phyloP scores from a whole-genome alignment of 2,888 invertebrate genomes.

The Chloromyia formosa region DNA sequence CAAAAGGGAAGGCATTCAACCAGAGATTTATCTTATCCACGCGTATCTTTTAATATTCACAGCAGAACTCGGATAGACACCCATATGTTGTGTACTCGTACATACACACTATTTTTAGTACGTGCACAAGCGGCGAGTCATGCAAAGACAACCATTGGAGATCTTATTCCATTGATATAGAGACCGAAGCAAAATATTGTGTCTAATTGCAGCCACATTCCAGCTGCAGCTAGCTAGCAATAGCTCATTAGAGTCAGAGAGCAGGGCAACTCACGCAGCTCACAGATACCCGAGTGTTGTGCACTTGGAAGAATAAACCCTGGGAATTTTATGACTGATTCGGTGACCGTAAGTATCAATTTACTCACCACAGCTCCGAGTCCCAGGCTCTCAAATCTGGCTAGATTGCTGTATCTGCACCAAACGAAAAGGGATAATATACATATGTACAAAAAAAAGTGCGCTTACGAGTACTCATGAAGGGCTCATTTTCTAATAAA shows the following conservation, averaged over 20 bases:
- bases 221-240: slow-evolving; percentile 8
- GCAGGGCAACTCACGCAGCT: neutral
- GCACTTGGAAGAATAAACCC: slow-evolving; percentile 18
- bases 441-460: slow-evolving; percentile 13
- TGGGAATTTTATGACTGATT: slow-evolving; percentile 37
- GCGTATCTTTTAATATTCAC: slow-evolving; percentile 1
- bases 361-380: slow-evolving; percentile 18
- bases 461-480: too few relatives aligned
- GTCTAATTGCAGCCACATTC: slow-evolving; percentile 42
- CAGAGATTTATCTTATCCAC: slow-evolving; percentile 2
- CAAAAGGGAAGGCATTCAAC: neutral
- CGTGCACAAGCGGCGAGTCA: neutral
- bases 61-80: neutral
- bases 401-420: neutral
- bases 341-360: slow-evolving; percentile 38
- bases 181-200: slow-evolving; percentile 22
- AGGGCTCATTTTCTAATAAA: slow-evolving; percentile 9
- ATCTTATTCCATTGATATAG: slow-evolving; percentile 25
- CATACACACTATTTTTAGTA: slow-evolving; percentile 9
- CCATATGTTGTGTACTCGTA: too few relatives aligned
- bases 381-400: neutral
- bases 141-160: neutral
- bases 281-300: too few relatives aligned
- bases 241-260: neutral
- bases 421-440: slow-evolving; percentile 24